A percentile compares a stretch with the other conserved stretches of the same genome.
phyloP scores from a whole-genome alignment of 2,888 invertebrate species.

The Aphodius sticticus region DNA sequence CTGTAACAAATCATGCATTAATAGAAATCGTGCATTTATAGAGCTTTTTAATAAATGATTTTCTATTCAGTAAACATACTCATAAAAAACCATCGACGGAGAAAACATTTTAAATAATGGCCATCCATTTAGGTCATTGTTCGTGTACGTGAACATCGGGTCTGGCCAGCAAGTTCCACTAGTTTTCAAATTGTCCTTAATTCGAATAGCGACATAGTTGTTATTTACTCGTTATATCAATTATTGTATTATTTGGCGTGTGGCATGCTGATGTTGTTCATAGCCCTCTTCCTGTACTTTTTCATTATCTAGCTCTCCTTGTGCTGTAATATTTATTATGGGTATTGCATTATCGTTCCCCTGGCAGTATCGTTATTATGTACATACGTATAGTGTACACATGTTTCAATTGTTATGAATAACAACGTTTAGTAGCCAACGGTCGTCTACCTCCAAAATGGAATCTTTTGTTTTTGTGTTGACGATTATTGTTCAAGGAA shows the following conservation, averaged over 20 bases:
- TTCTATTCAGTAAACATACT: too few relatives aligned
- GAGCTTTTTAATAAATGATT: too few relatives aligned
- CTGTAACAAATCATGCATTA: too few relatives aligned
- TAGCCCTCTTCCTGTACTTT: background rate
- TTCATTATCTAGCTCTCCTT: too few relatives aligned
- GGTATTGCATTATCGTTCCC: too few relatives aligned
- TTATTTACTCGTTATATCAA: background rate
- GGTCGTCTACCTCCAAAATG: background rate
- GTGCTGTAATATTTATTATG: too few relatives aligned
- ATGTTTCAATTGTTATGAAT: too few relatives aligned
- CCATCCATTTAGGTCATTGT: background rate
- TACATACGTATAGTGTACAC: too few relatives aligned
- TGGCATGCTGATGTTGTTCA: background rate
- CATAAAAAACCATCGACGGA: too few relatives aligned
- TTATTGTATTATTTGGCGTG: background rate
- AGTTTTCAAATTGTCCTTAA: background rate
- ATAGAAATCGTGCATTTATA: too few relatives aligned
- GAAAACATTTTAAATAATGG: background rate
- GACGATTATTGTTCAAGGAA: background rate
- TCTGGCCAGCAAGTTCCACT: background rate
- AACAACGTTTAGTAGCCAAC: too few relatives aligned
- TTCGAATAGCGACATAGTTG: background rate
- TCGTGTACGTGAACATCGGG: background rate
- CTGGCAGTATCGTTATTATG: too few relatives aligned
- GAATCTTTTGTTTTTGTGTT: background rate